These are phyloP conservation scores for Cotesia chilonis DNA, from an alignment of 1,140 invertebrate genomes.

Conservation along the genomic window DNA sequence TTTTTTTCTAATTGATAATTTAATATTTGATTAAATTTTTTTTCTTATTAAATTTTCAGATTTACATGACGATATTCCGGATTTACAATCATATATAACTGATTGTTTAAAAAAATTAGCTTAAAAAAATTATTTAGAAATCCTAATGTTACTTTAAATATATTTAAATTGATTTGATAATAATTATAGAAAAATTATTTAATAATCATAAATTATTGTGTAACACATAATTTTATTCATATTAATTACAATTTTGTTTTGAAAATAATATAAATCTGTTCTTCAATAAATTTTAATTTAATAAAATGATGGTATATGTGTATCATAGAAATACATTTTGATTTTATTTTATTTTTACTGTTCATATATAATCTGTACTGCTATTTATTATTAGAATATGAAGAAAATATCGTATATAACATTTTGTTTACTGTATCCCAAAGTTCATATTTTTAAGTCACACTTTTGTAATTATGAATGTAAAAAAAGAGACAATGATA, in stretches of 20 bases:
- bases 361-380: too few species aligned
- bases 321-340: not conserved
- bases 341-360: conserved; percentile 1
- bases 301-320: conserved; percentile 49
- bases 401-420: too few species aligned
- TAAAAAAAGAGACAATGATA: too few species aligned
- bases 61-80: conserved; percentile 70
- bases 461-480: too few species aligned
- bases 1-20: conserved; percentile 2
- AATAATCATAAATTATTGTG: too few species aligned
- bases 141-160: not conserved
- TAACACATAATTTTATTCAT: too few species aligned
- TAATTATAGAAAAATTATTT: conserved; percentile 29
- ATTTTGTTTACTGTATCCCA: too few species aligned
- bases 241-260: conserved; percentile 27
- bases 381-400: too few species aligned
- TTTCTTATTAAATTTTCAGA: conserved; percentile 62
- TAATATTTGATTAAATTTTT: conserved; percentile 1
- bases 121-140: conserved; percentile 42
- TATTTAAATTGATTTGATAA: conserved; percentile 34
- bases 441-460: too few species aligned
- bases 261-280: conserved; percentile 45
- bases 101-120: conserved; percentile 64
- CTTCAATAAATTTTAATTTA: conserved; percentile 51
- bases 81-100: conserved; percentile 69